Evolutionary conservation across 2,113 vertebrate species (phyloP), one percentile per base, ranked within the genome.

Genomic region (Anser cygnoides): DNA sequence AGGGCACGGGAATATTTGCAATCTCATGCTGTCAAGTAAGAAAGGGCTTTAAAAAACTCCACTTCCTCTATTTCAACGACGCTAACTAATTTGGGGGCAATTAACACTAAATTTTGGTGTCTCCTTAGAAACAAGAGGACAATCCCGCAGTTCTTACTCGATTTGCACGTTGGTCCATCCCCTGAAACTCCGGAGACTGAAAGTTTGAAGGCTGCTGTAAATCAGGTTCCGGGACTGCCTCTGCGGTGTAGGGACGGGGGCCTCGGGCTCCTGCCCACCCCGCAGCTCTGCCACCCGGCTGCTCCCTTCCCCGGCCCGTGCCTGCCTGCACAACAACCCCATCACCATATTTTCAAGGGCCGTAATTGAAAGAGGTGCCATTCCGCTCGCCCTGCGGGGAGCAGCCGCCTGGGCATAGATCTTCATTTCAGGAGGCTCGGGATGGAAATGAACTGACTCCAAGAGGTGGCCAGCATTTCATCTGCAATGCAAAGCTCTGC

Each of bases 31-130:
- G 87, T 85, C 93, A 43, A 70, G 93, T 80, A 92, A 96, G 81
- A 96, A 94, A 94, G 15, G 28, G 80, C 58, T 97, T 84, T 57
- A 22, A 91, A 95, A 93, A 88, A 33, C 14, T 29, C 62, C 50
- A 54, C 85, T 94, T 81, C 20, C 35, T 75, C 91, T 83, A 23
- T 95, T 96, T 91, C 89, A 90, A 90, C 77, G 92, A 91, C 8
- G 14, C 70, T 73, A 90, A 93, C 94, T 96, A 85, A 95, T 96
- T 95, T 83, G 15, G 59, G 83, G 68, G 78, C 96, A 97, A 95
- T 96, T 96, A 97, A 89, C 31, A 54, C 61, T 75, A 89, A 89
- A 85, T 84, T 92, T 90, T 91, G 84, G 74, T 76, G 57, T 59
- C 77, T 94, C 4, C 31, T 89, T 81, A 78, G 66, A 13, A 90